A percentile compares a stretch with the other conserved stretches of the same genome.
Evolutionary conservation across 2,888 invertebrate species (phyloP).

Genomic region (Phania funesta): DNA sequence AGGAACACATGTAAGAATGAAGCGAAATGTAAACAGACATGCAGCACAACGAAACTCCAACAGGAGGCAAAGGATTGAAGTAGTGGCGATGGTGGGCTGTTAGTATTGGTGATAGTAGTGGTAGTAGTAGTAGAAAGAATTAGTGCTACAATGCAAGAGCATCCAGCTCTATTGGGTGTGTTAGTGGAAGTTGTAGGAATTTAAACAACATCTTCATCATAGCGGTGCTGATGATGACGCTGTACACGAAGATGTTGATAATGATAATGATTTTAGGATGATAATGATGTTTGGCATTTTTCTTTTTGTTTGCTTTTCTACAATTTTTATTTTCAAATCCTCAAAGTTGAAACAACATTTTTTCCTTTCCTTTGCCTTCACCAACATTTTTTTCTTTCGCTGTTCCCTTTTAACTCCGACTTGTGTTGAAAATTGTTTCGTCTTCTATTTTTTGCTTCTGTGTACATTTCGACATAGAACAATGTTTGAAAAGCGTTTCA

Average conservation of each 20-base stretch:
- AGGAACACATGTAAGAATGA: slow-evolving; percentile 18
- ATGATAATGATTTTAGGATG: slow-evolving; percentile 18
- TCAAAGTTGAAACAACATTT: slow-evolving; percentile 22
- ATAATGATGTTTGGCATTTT: slow-evolving; percentile 48
- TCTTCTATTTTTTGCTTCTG: not conserved
- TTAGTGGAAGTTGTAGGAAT: slow-evolving; percentile 13
- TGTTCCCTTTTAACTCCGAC: slow-evolving; percentile 16
- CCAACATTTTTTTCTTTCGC: not conserved
- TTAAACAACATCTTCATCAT: slow-evolving; percentile 38
- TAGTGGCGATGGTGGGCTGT: not conserved
- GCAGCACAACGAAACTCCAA: slow-evolving; percentile 37
- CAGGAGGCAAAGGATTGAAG: not conserved
- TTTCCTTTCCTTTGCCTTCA: slow-evolving; percentile 8
- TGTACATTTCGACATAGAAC: slow-evolving; percentile 1
- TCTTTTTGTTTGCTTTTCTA: not conserved
- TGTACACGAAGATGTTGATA: not conserved
- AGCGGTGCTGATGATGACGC: slow-evolving; percentile 6
- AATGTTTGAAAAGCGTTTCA: slow-evolving; percentile 42
- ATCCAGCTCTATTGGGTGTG: slow-evolving; percentile 1
- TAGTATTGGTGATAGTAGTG: not conserved
- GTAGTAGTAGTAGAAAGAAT: not conserved
- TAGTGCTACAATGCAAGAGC: slow-evolving; percentile 17
- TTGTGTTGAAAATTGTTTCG: slow-evolving; percentile 12
- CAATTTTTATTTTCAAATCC: slow-evolving; percentile 40
- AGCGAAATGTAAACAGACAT: slow-evolving; percentile 45